Evolutionary conservation across 2,888 invertebrate species (phyloP).

Genomic region (Subacronicta megacephala): DNA sequence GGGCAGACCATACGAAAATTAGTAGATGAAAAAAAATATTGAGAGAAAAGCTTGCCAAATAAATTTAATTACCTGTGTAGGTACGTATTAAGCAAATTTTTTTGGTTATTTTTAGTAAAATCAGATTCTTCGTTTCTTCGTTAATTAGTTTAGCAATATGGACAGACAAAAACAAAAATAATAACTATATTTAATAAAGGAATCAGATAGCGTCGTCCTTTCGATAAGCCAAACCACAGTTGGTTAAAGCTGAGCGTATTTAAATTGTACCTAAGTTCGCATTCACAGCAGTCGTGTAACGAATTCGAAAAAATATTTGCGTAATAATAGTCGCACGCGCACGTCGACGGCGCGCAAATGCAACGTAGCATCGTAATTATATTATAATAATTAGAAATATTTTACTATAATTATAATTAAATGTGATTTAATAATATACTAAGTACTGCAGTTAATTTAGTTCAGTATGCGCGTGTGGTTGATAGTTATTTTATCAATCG

Average conservation of each 20-base stretch:
- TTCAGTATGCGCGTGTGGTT: conserved; percentile 21
- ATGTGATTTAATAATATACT: conserved; percentile 4
- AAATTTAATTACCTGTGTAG: no score
- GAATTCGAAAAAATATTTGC: conserved; percentile 5
- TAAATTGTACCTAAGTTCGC: conserved; percentile 10
- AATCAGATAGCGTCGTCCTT: not conserved
- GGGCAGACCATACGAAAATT: no score
- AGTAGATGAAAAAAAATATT: no score
- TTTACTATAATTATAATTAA: not conserved
- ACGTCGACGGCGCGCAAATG: not conserved
- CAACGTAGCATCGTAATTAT: not conserved
- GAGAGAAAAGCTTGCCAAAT: no score
- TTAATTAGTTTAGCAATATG: no score
- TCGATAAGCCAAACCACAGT: not conserved
- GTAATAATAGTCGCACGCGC: conserved; percentile 2
- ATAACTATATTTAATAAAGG: not conserved
- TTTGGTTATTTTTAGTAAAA: no score
- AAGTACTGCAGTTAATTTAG: not conserved
- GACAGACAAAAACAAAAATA: no score
- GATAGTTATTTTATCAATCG: conserved; percentile 4
- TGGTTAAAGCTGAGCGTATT: not conserved
- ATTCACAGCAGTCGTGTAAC: not conserved
- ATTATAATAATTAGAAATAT: not conserved
- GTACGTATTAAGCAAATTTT: no score
- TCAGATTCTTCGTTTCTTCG: no score